These are phyloP conservation scores for Dastarcus helophoroides DNA, from an alignment of 2,888 invertebrate genomes.

Conservation along the genomic window DNA sequence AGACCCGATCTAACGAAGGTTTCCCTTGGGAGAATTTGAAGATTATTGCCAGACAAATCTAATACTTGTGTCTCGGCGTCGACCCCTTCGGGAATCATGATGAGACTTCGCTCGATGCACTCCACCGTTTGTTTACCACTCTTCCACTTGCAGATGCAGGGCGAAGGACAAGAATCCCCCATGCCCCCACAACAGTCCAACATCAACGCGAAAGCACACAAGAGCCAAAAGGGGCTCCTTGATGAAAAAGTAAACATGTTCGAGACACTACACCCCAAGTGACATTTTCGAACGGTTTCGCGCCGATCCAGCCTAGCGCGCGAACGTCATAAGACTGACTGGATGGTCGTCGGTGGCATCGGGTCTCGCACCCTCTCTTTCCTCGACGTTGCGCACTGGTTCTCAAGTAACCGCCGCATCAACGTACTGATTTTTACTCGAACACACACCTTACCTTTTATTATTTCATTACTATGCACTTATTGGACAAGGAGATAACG, in stretches of 20 bases:
- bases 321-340: conserved; percentile 38
- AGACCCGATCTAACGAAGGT: conserved; percentile 72
- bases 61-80: conserved; percentile 85
- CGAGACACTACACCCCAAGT: too few species aligned
- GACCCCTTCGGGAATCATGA: conserved; percentile 73
- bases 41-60: conserved; percentile 78
- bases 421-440: conserved; percentile 34
- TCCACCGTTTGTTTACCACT: conserved; percentile 88
- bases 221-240: background rate
- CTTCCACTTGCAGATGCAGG: conserved; percentile 89
- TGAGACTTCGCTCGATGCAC: conserved; percentile 72
- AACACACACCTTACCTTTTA: too few species aligned
- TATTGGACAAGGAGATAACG: too few species aligned
- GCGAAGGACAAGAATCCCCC: conserved; percentile 56
- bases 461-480: conserved; percentile 15
- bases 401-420: conserved; percentile 35
- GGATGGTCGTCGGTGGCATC: conserved; percentile 14
- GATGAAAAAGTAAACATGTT: background rate
- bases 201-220: conserved; percentile 14
- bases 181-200: conserved; percentile 33
- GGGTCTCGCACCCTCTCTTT: conserved; percentile 34
- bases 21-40: conserved; percentile 71
- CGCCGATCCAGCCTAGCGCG: conserved; percentile 3
- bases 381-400: conserved; percentile 36
- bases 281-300: too few species aligned